These are phyloP conservation scores for Neodiprion pinetum DNA, from an alignment of 1,140 invertebrate genomes.

Conservation along the genomic window DNA sequence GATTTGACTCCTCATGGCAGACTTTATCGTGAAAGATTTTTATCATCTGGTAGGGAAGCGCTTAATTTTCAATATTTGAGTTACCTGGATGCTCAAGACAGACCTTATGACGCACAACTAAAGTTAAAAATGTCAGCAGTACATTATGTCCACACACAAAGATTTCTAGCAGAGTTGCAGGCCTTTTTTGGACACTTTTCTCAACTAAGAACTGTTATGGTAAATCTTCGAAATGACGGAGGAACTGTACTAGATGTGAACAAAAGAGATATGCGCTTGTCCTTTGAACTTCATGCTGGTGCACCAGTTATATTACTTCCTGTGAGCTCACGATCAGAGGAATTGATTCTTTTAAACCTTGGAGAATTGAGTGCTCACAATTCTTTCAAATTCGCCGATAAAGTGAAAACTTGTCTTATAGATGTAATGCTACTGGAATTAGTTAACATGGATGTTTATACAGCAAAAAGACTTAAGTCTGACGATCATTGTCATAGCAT, in stretches of 20 bases:
- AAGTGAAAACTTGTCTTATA: conserved; percentile 66
- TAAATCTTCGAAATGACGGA: conserved; percentile 62
- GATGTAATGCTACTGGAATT: conserved; percentile 82
- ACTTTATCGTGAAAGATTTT: conserved; percentile 84
- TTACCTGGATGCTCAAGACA: conserved; percentile 58
- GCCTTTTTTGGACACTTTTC: conserved; percentile 88
- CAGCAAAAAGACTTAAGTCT: conserved; percentile 64
- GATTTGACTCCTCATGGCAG: conserved; percentile 83
- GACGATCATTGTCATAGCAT: conserved; percentile 29
- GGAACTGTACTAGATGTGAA: conserved; percentile 45
- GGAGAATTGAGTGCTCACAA: conserved; percentile 84
- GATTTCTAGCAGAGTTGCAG: conserved; percentile 89
- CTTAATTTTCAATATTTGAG: conserved; percentile 80
- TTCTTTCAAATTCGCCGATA: conserved; percentile 70
- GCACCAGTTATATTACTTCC: conserved; percentile 90
- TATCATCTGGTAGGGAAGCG: conserved; percentile 82
- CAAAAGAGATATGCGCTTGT: conserved; percentile 62
- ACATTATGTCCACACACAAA: conserved; percentile 92
- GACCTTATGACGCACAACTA: conserved; percentile 79
- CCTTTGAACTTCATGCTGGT: conserved; percentile 75
- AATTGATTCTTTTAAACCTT: conserved; percentile 83
- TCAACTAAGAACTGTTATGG: conserved; percentile 78
- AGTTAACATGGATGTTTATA: conserved; percentile 84
- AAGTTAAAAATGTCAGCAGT: conserved; percentile 86
- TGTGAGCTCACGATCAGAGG: conserved; percentile 79